phyloP scores from a whole-genome alignment of 2,888 invertebrate species.

The Drosophila flavopinicola region DNA sequence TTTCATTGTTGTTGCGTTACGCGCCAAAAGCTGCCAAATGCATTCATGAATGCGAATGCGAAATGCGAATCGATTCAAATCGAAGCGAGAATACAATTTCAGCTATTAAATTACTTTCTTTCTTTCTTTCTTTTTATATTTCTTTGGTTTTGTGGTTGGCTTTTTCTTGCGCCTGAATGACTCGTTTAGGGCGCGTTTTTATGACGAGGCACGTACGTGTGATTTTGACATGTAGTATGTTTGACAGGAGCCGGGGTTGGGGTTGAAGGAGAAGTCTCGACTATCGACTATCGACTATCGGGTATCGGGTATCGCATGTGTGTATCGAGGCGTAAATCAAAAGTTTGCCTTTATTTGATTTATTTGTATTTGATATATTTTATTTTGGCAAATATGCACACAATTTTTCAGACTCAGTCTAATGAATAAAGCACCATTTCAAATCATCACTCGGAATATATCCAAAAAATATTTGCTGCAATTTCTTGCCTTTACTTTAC shows the following conservation, averaged over 20 bases:
- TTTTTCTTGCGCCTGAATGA: constrained; percentile 66
- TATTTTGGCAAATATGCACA: constrained; percentile 6
- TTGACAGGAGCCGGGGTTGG: constrained; percentile 1
- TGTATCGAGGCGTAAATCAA: constrained; percentile 8
- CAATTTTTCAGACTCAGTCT: constrained; percentile 41
- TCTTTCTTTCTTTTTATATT: constrained; percentile 47
- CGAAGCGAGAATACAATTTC: constrained; percentile 47
- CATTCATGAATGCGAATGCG: constrained; percentile 19
- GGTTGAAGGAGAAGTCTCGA: constrained; percentile 4
- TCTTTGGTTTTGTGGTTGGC: constrained; percentile 24
- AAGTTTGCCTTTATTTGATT: constrained; percentile 19
- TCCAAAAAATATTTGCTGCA: constrained; percentile 3
- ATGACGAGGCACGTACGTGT: constrained; percentile 74
- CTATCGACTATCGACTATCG: too few species aligned
- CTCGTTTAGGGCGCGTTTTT: constrained; percentile 76
- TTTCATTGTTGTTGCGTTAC: constrained; percentile 31
- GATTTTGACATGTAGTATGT: constrained; percentile 31
- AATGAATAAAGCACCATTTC: constrained; percentile 49
- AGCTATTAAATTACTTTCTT: constrained; percentile 52
- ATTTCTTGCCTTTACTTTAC: neutral
- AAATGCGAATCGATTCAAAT: constrained; percentile 5
- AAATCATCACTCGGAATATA: constrained; percentile 36
- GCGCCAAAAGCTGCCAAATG: constrained; percentile 50
- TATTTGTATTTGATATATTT: constrained; percentile 13
- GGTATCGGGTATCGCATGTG: too few species aligned